Conservation (phyloP, 2,888 invertebrate genomes). For the Eretmocerus hayati region DNA sequence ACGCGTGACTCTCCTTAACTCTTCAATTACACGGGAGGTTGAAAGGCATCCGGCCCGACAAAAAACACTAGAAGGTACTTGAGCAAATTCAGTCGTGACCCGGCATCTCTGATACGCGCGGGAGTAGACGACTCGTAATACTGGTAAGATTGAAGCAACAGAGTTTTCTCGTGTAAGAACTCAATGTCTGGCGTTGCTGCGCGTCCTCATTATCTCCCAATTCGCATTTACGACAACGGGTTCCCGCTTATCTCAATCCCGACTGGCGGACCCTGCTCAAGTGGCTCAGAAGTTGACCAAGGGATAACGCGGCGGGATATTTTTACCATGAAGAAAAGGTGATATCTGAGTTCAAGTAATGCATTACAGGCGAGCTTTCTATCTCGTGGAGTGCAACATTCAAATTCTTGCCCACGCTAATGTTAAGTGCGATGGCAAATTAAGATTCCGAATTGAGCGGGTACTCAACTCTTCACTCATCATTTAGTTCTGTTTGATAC, state of each 20-base stretch:
- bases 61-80: slow-evolving; percentile 15
- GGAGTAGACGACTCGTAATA: neutral
- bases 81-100: slow-evolving; percentile 18
- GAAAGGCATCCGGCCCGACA: slow-evolving; percentile 13
- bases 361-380: too few relatives aligned
- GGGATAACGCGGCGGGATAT: too few relatives aligned
- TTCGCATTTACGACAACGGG: slow-evolving; percentile 31
- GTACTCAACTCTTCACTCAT: too few relatives aligned
- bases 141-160: neutral
- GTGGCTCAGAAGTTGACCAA: neutral
- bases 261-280: neutral
- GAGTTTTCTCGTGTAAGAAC: neutral
- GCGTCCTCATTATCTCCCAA: slow-evolving; percentile 27
- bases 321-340: too few relatives aligned
- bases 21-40: neutral
- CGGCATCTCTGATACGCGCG: slow-evolving; percentile 10
- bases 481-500: too few relatives aligned
- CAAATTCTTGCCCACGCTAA: too few relatives aligned
- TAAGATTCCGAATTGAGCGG: too few relatives aligned
- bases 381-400: too few relatives aligned
- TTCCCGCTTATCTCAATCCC: slow-evolving; percentile 29
- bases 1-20: too few relatives aligned
- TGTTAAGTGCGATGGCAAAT: too few relatives aligned
- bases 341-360: too few relatives aligned
- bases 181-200: too few relatives aligned